Percentiles rank a stretch among this genome's conserved stretches.
Conservation (phyloP, 2,113 vertebrate species). For the Psilopsiagon aurifrons region DNA sequence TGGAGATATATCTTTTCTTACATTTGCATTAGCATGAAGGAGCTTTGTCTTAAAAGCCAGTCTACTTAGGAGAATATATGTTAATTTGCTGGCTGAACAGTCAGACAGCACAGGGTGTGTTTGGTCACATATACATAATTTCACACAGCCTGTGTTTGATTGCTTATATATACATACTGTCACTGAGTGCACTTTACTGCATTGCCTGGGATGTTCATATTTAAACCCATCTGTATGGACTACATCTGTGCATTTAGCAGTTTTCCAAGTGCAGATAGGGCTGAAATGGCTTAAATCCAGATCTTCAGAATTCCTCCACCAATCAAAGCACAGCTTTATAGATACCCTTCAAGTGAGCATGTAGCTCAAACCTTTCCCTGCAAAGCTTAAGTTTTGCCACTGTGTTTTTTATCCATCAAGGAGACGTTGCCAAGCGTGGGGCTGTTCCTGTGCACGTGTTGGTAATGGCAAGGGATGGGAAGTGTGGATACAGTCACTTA, state of each 20-base stretch:
- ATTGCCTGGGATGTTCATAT: not conserved
- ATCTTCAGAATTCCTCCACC: not conserved
- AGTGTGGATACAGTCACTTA: rapidly evolving
- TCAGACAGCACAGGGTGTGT: not conserved
- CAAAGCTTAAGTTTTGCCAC: not conserved
- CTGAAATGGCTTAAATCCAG: not conserved
- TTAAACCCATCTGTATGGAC: not conserved
- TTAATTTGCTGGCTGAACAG: not conserved
- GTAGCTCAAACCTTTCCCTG: not conserved
- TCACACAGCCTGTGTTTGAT: not conserved
- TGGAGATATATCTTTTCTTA: not conserved
- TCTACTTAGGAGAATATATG: not conserved
- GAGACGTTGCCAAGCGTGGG: rapidly evolving
- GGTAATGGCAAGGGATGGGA: no score
- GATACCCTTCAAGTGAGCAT: not conserved
- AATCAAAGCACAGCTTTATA: not conserved
- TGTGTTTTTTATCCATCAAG: not conserved
- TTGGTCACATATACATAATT: not conserved
- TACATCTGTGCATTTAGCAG: not conserved
- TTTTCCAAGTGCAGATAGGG: not conserved
- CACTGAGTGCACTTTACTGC: not conserved
- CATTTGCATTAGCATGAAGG: not conserved
- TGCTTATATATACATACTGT: not conserved
- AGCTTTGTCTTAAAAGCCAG: not conserved
- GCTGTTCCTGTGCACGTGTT: not conserved